These are phyloP conservation scores for Girardinus metallicus DNA, from an alignment of 2,797 vertebrate genomes.

Conservation along the genomic window DNA sequence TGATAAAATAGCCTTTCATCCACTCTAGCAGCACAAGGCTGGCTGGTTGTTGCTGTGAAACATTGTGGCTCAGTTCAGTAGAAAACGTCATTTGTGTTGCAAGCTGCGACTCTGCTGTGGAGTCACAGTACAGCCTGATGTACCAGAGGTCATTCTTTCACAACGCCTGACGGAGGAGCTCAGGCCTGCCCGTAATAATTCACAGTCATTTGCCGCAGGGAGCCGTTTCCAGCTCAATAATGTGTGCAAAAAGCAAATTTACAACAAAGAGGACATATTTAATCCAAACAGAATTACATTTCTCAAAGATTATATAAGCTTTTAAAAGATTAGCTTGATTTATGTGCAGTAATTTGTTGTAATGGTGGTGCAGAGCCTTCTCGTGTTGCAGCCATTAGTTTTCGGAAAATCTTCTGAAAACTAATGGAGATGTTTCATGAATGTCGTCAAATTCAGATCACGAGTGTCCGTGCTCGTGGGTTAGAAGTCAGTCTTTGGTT, in stretches of 20 bases:
- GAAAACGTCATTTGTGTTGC: constrained; percentile 64
- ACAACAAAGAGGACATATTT: constrained; percentile 17
- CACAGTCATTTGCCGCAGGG: constrained; percentile 58
- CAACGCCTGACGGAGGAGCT: constrained; percentile 55
- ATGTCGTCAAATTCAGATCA: neutral
- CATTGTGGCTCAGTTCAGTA: constrained; percentile 50
- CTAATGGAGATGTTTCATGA: neutral
- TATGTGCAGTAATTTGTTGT: neutral
- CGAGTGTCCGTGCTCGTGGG: neutral
- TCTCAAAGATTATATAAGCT: neutral
- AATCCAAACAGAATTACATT: constrained; percentile 4
- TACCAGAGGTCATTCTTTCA: constrained; percentile 66
- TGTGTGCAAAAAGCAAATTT: constrained; percentile 35
- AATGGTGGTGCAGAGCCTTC: neutral
- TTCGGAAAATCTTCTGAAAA: neutral
- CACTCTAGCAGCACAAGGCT: constrained; percentile 56
- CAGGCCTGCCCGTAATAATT: constrained; percentile 62
- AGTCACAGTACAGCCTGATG: constrained; percentile 45
- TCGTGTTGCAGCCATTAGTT: neutral
- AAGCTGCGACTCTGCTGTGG: constrained; percentile 68
- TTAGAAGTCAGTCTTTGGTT: neutral
- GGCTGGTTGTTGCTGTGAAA: constrained; percentile 47
- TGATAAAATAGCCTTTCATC: constrained; percentile 33
- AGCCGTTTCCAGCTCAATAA: constrained; percentile 45
- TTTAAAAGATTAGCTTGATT: constrained; percentile 3